Evolutionary conservation across 2,113 vertebrate genomes (phyloP).

Genomic region (Struthidea cinerea): DNA sequence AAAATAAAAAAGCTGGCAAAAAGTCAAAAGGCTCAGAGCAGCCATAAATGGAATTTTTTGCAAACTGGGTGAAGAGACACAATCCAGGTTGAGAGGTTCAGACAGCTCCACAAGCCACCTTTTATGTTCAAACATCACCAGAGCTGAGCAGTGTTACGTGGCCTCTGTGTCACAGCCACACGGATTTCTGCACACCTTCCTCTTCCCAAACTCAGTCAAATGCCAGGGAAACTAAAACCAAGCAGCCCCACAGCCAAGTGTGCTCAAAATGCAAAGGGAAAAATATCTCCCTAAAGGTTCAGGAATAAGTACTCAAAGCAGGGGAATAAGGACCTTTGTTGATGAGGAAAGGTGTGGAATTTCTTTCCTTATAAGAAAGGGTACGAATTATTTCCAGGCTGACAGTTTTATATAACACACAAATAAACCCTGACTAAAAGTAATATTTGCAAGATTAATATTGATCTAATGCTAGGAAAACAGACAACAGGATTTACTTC

Average conservation of each 20-base stretch:
- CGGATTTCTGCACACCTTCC: background rate
- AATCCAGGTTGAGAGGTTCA: background rate
- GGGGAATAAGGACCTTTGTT: background rate
- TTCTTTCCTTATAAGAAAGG: background rate
- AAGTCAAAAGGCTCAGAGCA: background rate
- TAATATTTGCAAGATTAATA: background rate
- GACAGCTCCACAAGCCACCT: background rate
- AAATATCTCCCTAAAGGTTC: background rate
- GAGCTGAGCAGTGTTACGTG: background rate
- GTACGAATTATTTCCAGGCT: background rate
- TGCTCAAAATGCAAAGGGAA: background rate
- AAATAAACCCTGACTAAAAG: background rate
- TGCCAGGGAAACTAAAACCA: background rate
- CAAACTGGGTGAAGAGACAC: conserved; percentile 14
- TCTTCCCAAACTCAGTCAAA: background rate
- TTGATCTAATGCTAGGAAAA: background rate
- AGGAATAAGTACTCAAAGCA: background rate
- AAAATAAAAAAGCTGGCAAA: conserved; percentile 41
- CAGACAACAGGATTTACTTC: background rate
- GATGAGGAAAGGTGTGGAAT: background rate
- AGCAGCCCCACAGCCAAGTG: background rate
- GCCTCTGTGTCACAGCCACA: background rate
- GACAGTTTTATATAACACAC: background rate
- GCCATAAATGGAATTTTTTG: conserved; percentile 65
- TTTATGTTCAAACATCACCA: background rate